Conservation (phyloP, 1,140 invertebrate species). For the Plutomurus gul region DNA sequence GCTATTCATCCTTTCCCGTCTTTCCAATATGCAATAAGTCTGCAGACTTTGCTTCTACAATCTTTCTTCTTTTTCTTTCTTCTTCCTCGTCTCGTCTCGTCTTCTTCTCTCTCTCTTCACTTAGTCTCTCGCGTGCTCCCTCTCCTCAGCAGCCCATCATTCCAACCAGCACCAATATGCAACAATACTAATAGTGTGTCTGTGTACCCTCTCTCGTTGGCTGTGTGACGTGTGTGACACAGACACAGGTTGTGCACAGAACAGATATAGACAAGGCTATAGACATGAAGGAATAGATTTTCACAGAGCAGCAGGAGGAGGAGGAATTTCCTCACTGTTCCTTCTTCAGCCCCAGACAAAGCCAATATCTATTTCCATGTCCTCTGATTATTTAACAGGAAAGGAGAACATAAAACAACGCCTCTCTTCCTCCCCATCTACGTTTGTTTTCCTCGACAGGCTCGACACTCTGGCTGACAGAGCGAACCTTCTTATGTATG, state of each 20-base stretch:
- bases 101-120: not conserved
- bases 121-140: not conserved
- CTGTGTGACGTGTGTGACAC: too few relatives aligned
- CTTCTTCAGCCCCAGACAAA: not conserved
- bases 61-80: not conserved
- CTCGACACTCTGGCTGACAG: not conserved
- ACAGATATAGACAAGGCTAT: too few relatives aligned
- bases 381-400: constrained; percentile 34
- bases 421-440: not conserved
- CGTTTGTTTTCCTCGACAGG: not conserved
- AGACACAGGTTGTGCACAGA: too few relatives aligned
- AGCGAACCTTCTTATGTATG: not conserved
- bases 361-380: constrained; percentile 28
- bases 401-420: constrained; percentile 5
- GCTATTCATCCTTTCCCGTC: constrained; percentile 12
- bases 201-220: not conserved
- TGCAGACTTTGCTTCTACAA: not conserved
- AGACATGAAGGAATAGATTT: too few relatives aligned
- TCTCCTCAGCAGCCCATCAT: too few relatives aligned
- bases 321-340: not conserved
- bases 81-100: not conserved
- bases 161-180: too few relatives aligned
- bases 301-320: not conserved
- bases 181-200: not conserved
- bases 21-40: constrained; percentile 23